Evolutionary conservation across 2,113 vertebrate species (phyloP), one percentile per base, ranked within the genome.

Genomic region (Galemys pyrenaicus): DNA sequence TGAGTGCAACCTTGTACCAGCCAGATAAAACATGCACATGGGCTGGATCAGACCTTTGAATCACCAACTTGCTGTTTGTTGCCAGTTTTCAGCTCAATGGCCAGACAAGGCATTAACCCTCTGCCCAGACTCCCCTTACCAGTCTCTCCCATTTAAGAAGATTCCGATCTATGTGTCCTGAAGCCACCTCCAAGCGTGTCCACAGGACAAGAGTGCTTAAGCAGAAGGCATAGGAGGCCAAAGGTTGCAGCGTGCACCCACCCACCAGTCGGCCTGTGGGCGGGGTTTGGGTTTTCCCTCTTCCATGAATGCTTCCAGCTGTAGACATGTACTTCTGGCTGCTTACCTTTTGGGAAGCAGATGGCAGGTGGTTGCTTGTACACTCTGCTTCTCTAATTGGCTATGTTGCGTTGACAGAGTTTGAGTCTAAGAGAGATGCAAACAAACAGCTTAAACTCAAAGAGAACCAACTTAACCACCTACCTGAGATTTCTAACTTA

Each of bases 401-500:
- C 64, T 80, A 77, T 22, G 24, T 86, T 85, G 95, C 93, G 82
- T 89, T 94, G 84, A 91, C 91, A 83, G 91, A 80, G 67, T 80
- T 51, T 32, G 44, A 90, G 22, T 91, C 86, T 95, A 91, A 95
- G 46, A 96, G 91, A 95, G 90, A 89, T 65, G 60, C 74, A 96
- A 94, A 90, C 96, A 92, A 87, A 94, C 79, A 84, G 80, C 81
- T 46, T 37, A 80, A 62, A 85, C 60, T 84, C 67, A 41, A 46
- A 79, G 90, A 92, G 84, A 92, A 92, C 90, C 0, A 16, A 84
- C 87, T 74, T 70, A 62, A 87, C 62, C 54, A 70, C 94, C 1
- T 96, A 81, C 77, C 68, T 77, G 87, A 92, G 84, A 65, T 89
- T 64, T 81, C 91, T 95, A 96, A 91, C 96, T 94, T 95, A 94